Percentiles rank a stretch among this genome's conserved stretches.
phyloP scores from a whole-genome alignment of 2,888 invertebrate species.

The Pycnomerus fuliginosus region DNA sequence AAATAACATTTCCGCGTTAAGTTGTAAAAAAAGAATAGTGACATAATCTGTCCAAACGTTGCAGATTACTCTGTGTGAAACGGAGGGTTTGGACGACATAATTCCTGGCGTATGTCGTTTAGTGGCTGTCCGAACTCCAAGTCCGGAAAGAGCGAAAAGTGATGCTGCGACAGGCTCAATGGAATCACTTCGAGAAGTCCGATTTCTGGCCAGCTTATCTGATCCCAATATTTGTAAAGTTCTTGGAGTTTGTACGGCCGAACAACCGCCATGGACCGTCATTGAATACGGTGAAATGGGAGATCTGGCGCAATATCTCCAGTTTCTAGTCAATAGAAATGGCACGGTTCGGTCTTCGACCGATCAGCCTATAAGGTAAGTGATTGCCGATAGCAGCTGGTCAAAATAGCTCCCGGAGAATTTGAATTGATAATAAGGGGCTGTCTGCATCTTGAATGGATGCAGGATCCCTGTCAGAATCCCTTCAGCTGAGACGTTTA shows the following conservation, averaged over 20 bases:
- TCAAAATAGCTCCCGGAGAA: constrained; percentile 16
- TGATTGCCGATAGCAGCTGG: constrained; percentile 21
- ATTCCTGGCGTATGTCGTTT: constrained; percentile 54
- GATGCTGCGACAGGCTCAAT: constrained; percentile 46
- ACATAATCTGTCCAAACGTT: constrained; percentile 23
- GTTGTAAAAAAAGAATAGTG: constrained; percentile 7
- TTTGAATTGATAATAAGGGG: constrained; percentile 17
- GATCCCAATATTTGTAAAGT: constrained; percentile 68
- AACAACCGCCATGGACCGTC: constrained; percentile 67
- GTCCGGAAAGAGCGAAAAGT: constrained; percentile 50
- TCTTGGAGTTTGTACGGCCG: constrained; percentile 60
- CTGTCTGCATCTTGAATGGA: too few relatives aligned
- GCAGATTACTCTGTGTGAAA: constrained; percentile 59
- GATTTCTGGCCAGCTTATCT: constrained; percentile 65
- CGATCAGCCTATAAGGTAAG: constrained; percentile 47
- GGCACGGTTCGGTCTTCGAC: constrained; percentile 42
- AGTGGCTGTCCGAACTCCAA: constrained; percentile 58
- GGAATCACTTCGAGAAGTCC: constrained; percentile 63
- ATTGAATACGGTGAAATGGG: constrained; percentile 75
- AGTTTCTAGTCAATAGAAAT: constrained; percentile 51
- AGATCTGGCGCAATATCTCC: constrained; percentile 69
- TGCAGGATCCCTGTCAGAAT: background rate
- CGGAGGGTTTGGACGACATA: constrained; percentile 55
- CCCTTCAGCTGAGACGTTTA: background rate
- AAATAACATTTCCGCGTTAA: constrained; percentile 5